Base-by-base conservation (phyloP, 2,888 invertebrate species). In the Eristalinus aeneus region DNA sequence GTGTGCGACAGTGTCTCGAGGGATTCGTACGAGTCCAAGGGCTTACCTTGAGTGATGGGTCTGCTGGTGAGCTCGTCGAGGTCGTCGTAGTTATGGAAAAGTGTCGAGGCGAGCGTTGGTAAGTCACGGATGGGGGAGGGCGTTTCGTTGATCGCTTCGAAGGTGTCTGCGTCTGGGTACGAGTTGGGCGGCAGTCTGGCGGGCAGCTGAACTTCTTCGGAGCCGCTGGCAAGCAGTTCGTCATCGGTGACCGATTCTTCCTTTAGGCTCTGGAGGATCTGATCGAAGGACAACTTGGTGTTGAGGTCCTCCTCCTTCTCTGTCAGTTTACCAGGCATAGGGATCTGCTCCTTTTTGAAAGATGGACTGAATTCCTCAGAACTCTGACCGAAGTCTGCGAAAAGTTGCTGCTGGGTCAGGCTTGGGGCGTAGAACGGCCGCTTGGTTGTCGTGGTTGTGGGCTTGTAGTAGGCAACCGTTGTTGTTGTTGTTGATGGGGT, bases 231-330 rank as follows among this genome's bases (percentile, higher is more conserved):
- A 2, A 84, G 76, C n/a, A 89, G 87, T 36, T 86, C 64, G 5
- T 72, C 83, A 5, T 86, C 86, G 1, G 86, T 86, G 1, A 74
- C 46, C 16, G 87, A 69, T 65, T 89, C 90, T 53, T 91, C 89
- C 2, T 91, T 91, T 0, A 92, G 88, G 5, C 90, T 90, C 67
- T 91, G 90, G 53, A 92, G 89, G 31, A 92, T 92, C 89, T 92
- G 91, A 86, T 92, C 91, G 88, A 92, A 90, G 0, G 92, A 92
- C 1, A 90, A 83, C 69, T 91, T 90, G 4, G 91, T 89, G 36
- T 90, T 88, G 6, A 89, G 88, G 74, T 90, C 91, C 2, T 90
- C 90, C 1, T 90, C 88, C 5, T 89, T 73, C 27, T 80, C 69
- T 1, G 71, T 77, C 11, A 79, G 27, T 61, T 82, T 20, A 32